A percentile compares a stretch with the other conserved stretches of the same genome.
These are phyloP conservation scores for Decapterus maruadsi DNA, from an alignment of 2,797 vertebrate genomes.

Conservation along the genomic window DNA sequence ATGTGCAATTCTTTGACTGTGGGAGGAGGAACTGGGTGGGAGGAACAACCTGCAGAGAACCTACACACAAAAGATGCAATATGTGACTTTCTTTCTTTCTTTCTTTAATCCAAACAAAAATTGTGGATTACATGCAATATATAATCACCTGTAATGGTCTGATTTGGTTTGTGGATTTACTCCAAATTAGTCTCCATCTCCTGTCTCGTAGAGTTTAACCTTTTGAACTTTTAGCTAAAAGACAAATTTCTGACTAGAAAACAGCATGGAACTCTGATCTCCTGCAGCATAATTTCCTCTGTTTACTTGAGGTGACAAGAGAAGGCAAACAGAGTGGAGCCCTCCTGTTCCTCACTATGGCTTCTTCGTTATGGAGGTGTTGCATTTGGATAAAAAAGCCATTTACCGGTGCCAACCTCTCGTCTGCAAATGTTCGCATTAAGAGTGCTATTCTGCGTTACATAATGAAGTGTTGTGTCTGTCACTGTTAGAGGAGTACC, in stretches of 20 bases:
- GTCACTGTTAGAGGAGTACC: conserved; percentile 12
- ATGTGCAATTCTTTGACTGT: too few relatives aligned
- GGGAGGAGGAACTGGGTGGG: too few relatives aligned
- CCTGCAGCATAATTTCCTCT: background rate
- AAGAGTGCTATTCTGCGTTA: conserved; percentile 2
- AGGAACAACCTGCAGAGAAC: too few relatives aligned
- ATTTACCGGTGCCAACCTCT: conserved; percentile 3
- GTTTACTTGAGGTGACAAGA: background rate
- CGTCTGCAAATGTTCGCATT: conserved; percentile 15
- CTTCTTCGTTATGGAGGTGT: conserved; percentile 3
- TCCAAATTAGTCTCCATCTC: too few relatives aligned
- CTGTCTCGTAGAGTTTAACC: too few relatives aligned
- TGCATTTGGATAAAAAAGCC: conserved; percentile 11
- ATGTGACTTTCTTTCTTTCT: too few relatives aligned
- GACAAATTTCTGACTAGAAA: background rate
- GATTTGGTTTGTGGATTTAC: too few relatives aligned
- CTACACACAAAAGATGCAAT: too few relatives aligned
- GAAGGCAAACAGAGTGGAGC: background rate
- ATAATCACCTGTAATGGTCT: too few relatives aligned
- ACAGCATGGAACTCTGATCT: too few relatives aligned
- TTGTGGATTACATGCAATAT: too few relatives aligned
- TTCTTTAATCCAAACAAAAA: too few relatives aligned
- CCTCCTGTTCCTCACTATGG: background rate
- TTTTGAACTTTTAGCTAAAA: background rate
- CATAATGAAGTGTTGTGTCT: conserved; percentile 4